Base-by-base conservation (phyloP, 2,888 invertebrate genomes). In the Clistopyga incitator region DNA sequence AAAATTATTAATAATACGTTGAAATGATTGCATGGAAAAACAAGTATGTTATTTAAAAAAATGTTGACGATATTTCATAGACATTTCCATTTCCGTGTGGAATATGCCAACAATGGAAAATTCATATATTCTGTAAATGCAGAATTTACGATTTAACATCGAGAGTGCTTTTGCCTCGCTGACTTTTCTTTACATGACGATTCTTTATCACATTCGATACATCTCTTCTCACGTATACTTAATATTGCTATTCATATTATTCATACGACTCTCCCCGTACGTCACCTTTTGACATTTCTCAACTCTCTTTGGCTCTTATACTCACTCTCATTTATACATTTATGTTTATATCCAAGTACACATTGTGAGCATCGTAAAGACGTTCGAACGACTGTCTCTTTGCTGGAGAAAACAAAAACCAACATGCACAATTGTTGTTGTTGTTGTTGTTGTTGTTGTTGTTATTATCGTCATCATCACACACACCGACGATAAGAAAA, bases 241-340 rank as follows among this genome's bases (percentile, higher is more conserved):
- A 70, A 25, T 56, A 85, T 85, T 82, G 79, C 77, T 83, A 85
- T 84, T 81, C 81, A 76, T 81, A 81, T 82, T 77, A 77, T 59
- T 68, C 52, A 45, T 56, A n/a, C 15, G n/a, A 15, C 3, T 34
- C 34, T 71, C n/a, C 42, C 29, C 47, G 11, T 0, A 47, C 61
- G 18, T 47, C 61, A 47, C 50, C 80, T 84, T 68, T 71, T 68
- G 81, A 82, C 77, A 76, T 78, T 84, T 79, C 29, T 75, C 68
- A 78, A 59, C 25, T 47, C 56, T 56, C 25, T 42, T 47, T 65
- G 20, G 23, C 65, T 64, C 25, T 47, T 38, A 25, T 29, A 20
- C 59, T 6, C 59, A 38, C 13, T 65, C 75, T 56, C 59, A 29
- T 59, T 72, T 59, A 25, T 42, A 47, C n/a, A 72, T 59, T 59